phyloP scores from a whole-genome alignment of 2,888 invertebrate species.

The Drosophila borealis region DNA sequence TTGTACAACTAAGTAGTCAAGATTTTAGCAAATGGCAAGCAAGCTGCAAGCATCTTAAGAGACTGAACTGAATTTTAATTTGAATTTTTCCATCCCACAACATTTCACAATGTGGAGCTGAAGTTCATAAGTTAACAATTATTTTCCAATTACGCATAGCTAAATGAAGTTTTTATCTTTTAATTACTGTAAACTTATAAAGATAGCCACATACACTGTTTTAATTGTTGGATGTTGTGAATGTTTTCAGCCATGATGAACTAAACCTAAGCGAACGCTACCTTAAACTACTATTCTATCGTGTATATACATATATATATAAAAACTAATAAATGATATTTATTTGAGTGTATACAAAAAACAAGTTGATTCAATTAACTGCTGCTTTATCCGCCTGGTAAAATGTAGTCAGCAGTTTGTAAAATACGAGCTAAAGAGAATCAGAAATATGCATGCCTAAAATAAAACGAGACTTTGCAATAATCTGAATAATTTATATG shows the following conservation, averaged over 20 bases:
- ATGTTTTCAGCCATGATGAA: slow-evolving; percentile 16
- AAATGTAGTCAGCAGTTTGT: not conserved
- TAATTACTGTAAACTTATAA: not conserved
- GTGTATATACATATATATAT: slow-evolving; percentile 29
- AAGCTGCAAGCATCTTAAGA: slow-evolving; percentile 71
- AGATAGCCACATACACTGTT: slow-evolving; percentile 34
- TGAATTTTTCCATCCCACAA: slow-evolving; percentile 21
- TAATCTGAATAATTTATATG: slow-evolving; percentile 43
- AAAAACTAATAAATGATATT: slow-evolving; percentile 67
- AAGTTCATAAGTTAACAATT: slow-evolving; percentile 30
- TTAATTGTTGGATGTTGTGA: slow-evolving; percentile 67
- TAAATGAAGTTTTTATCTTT: slow-evolving; percentile 13
- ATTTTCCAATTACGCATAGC: slow-evolving; percentile 20
- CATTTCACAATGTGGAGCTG: slow-evolving; percentile 27
- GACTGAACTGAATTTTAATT: slow-evolving; percentile 75
- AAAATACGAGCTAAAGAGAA: not conserved
- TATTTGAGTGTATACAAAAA: slow-evolving; percentile 65
- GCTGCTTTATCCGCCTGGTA: slow-evolving; percentile 3
- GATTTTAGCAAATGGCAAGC: slow-evolving; percentile 60
- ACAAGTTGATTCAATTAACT: not conserved
- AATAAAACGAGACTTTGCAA: not conserved
- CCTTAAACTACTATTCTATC: slow-evolving; percentile 19
- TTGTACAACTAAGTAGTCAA: slow-evolving; percentile 48
- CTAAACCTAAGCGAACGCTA: slow-evolving; percentile 13
- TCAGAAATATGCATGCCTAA: not conserved